Evolutionary conservation across 2,113 vertebrate species (phyloP).

Genomic region (Genyomyrus donnyi): DNA sequence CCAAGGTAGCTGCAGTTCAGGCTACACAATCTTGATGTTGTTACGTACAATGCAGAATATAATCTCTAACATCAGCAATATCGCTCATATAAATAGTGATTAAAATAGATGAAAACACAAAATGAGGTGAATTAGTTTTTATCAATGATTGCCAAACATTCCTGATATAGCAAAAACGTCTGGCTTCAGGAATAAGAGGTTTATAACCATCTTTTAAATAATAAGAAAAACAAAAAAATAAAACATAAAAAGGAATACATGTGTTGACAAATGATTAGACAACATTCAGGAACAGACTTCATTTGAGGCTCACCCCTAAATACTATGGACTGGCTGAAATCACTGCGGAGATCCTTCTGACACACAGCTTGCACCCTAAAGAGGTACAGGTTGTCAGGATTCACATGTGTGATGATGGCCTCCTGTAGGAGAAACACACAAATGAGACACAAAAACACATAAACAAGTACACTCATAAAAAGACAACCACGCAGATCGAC

Average conservation of each 20-base stretch:
- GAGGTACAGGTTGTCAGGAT: slow-evolving; percentile 90
- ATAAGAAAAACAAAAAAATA: background rate
- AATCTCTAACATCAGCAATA: background rate
- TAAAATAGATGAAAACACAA: background rate
- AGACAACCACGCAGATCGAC: background rate
- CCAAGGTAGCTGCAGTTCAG: background rate
- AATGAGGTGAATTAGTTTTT: background rate
- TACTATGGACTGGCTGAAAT: slow-evolving; percentile 96
- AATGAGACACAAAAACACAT: slow-evolving; percentile 2
- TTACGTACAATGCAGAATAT: background rate
- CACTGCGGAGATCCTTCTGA: slow-evolving; percentile 90
- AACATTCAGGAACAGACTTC: background rate
- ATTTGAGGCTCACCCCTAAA: slow-evolving; percentile 75
- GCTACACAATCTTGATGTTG: background rate
- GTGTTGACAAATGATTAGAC: background rate
- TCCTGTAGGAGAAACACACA: slow-evolving; percentile 64
- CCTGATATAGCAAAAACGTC: background rate
- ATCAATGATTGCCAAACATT: background rate
- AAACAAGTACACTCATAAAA: background rate
- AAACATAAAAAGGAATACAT: background rate
- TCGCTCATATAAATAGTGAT: background rate
- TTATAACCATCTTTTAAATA: background rate
- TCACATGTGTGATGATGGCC: slow-evolving; percentile 90
- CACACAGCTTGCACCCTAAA: slow-evolving; percentile 97
- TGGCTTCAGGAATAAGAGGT: background rate